These are phyloP conservation scores for Tanypteryx hageni DNA, from an alignment of 2,888 invertebrate species.

Conservation along the genomic window DNA sequence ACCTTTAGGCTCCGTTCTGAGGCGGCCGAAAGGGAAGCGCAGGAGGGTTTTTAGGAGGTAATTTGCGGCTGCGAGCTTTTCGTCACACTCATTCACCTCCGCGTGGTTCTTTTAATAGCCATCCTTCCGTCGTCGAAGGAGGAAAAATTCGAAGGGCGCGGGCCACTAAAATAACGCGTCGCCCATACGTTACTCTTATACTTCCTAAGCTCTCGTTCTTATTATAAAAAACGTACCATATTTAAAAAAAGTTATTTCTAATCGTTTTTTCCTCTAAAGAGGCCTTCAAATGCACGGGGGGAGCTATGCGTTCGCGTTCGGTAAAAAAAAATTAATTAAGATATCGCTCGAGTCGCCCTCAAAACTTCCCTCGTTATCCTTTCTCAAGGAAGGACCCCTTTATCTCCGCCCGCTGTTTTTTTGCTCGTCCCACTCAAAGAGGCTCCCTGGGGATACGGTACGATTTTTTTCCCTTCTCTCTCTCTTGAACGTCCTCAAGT, in stretches of 20 bases:
- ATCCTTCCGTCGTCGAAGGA: background rate
- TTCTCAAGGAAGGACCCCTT: constrained; percentile 11
- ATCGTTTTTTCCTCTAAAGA: background rate
- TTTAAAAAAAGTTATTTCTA: background rate
- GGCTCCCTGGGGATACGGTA: constrained; percentile 26
- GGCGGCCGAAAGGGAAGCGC: background rate
- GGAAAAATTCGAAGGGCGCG: background rate
- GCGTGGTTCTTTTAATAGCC: constrained; percentile 20
- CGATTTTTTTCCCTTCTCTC: constrained; percentile 29
- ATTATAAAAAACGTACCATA: background rate
- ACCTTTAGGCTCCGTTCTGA: background rate
- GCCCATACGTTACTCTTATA: background rate
- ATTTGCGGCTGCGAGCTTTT: background rate
- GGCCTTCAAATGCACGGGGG: background rate
- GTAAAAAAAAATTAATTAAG: background rate
- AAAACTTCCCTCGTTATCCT: constrained; percentile 35
- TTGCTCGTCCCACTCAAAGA: constrained; percentile 22
- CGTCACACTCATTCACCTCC: background rate
- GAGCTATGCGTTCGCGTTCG: background rate
- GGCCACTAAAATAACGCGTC: background rate
- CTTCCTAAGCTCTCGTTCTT: background rate
- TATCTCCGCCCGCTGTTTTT: constrained; percentile 34
- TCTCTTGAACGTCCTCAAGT: constrained; percentile 34
- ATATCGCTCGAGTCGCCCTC: constrained; percentile 19
- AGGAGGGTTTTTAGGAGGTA: background rate